Evolutionary conservation across 2,888 invertebrate species (phyloP).

Genomic region (Amorpha juglandis): DNA sequence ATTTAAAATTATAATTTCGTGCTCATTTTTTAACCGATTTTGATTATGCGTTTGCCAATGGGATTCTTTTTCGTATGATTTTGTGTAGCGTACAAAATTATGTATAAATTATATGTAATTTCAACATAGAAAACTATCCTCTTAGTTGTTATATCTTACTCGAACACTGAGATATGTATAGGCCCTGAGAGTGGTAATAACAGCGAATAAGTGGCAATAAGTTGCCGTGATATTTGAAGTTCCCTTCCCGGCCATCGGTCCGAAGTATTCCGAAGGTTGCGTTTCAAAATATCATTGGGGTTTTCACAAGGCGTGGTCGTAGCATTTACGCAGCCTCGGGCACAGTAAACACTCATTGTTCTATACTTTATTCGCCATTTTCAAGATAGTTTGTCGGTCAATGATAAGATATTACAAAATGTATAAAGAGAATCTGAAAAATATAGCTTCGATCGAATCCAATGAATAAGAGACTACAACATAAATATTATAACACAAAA

Average conservation of each 20-base stretch:
- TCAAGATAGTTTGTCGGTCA: constrained; percentile 12
- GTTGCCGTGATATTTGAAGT: constrained; percentile 41
- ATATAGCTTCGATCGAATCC: not conserved
- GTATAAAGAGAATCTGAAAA: not conserved
- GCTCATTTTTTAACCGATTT: too few relatives aligned
- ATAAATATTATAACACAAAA: not conserved
- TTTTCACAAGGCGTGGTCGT: constrained; percentile 45
- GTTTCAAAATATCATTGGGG: constrained; percentile 50
- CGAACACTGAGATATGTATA: too few relatives aligned
- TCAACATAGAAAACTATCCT: too few relatives aligned
- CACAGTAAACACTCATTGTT: constrained; percentile 23
- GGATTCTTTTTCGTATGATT: too few relatives aligned
- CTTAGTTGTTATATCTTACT: too few relatives aligned
- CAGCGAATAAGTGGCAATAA: constrained; percentile 3
- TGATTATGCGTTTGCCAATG: too few relatives aligned
- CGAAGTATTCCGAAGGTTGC: constrained; percentile 47
- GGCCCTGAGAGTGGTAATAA: too few relatives aligned
- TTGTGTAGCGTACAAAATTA: too few relatives aligned
- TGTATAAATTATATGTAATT: too few relatives aligned
- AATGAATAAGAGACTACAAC: not conserved
- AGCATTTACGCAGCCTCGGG: constrained; percentile 38
- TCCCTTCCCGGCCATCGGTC: constrained; percentile 47
- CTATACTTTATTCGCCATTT: constrained; percentile 21
- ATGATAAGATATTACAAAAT: constrained; percentile 17
- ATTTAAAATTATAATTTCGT: too few relatives aligned